phyloP scores from a whole-genome alignment of 2,888 invertebrate species.

The Dolichomitus sp. region DNA sequence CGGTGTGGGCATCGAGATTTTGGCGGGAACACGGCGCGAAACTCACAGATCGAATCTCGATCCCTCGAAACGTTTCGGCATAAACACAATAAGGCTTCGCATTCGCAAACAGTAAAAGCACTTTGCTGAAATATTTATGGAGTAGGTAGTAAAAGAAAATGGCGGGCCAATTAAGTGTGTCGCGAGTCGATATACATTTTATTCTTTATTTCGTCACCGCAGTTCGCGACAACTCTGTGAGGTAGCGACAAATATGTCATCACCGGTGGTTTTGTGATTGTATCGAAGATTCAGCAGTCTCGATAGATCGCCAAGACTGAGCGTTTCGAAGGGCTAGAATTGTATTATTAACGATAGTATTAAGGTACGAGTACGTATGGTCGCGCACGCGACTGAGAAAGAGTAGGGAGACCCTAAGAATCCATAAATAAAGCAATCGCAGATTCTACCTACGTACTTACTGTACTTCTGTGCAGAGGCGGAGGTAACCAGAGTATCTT shows the following conservation, averaged over 20 bases:
- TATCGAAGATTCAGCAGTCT: not conserved
- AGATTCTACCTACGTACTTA: constrained; percentile 27
- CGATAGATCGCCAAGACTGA: not conserved
- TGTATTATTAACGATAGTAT: not conserved
- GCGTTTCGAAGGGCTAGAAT: not conserved
- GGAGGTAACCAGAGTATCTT: not conserved
- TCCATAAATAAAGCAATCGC: constrained; percentile 82
- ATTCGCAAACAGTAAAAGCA: not conserved
- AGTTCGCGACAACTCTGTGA: not conserved
- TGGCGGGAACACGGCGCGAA: constrained; percentile 49
- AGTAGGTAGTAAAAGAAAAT: constrained; percentile 74
- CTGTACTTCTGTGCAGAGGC: not conserved
- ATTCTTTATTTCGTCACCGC: constrained; percentile 71
- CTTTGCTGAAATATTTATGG: not conserved
- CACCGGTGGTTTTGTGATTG: not conserved
- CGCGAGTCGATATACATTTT: constrained; percentile 77
- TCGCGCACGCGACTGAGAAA: constrained; percentile 46
- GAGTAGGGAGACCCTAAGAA: constrained; percentile 64
- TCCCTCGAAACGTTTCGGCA: not conserved
- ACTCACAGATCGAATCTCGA: not conserved
- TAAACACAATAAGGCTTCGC: too few relatives aligned
- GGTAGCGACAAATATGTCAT: not conserved
- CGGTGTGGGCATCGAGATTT: constrained; percentile 34
- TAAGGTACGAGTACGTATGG: constrained; percentile 20
- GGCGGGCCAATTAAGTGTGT: constrained; percentile 82